Conservation (phyloP, 2,113 vertebrate species). For the Myotis davidii region DNA sequence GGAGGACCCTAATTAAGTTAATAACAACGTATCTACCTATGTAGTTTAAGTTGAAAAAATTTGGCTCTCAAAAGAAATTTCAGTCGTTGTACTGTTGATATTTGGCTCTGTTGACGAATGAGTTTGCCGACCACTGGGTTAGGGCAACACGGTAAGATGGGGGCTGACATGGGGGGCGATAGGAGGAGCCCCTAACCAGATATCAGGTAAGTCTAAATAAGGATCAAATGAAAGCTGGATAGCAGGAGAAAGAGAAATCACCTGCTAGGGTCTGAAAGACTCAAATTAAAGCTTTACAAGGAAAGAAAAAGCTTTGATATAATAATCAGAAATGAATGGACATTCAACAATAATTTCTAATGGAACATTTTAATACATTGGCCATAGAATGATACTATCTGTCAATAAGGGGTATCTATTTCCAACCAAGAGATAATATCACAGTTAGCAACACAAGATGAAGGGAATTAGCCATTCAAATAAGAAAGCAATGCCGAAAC, state of each 20-base stretch:
- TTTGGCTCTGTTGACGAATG: no score
- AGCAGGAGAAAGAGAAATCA: not conserved
- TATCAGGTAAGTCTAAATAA: not conserved
- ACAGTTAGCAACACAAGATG: not conserved
- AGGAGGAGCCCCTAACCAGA: not conserved
- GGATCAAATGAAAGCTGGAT: not conserved
- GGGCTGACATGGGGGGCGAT: not conserved
- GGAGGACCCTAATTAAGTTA: no score
- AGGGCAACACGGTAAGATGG: not conserved
- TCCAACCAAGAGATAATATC: not conserved
- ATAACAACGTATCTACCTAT: no score
- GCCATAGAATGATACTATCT: not conserved
- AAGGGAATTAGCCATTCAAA: not conserved
- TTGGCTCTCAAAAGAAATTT: no score
- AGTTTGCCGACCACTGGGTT: no score
- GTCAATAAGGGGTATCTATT: not conserved
- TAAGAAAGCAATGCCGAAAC: not conserved
- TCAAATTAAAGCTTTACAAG: not conserved
- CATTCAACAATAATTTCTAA: not conserved
- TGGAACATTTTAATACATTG: not conserved
- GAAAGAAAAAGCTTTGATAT: not conserved
- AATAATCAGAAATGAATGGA: not conserved
- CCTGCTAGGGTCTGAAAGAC: not conserved
- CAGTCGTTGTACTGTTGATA: no score
- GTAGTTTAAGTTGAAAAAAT: no score